phyloP scores from a whole-genome alignment of 1,140 invertebrate species.

The Leptonema lineaticorne region DNA sequence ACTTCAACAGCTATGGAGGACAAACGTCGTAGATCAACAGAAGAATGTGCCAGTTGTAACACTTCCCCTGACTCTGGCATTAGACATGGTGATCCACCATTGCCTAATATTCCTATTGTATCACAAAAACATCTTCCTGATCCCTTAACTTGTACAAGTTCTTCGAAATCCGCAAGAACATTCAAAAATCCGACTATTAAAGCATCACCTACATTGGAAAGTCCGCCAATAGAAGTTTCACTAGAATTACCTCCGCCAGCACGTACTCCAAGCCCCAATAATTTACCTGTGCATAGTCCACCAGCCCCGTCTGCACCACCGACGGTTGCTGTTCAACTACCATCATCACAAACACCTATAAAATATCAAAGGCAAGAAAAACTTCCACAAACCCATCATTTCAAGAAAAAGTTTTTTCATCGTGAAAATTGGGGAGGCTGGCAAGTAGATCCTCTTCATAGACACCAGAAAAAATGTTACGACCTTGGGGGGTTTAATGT shows the following conservation, averaged over 20 bases:
- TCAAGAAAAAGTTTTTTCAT: constrained; percentile 80
- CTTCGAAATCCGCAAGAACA: constrained; percentile 45
- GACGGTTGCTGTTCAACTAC: constrained; percentile 38
- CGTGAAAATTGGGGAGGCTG: constrained; percentile 61
- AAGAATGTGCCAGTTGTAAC: constrained; percentile 67
- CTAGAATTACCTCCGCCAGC: constrained; percentile 55
- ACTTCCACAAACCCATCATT: constrained; percentile 61
- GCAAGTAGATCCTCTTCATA: constrained; percentile 50
- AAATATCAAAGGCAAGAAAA: constrained; percentile 55
- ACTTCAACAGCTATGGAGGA: constrained; percentile 83
- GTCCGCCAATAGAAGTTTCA: constrained; percentile 47
- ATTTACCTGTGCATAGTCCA: constrained; percentile 46
- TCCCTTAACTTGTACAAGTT: constrained; percentile 39
- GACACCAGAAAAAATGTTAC: constrained; percentile 54
- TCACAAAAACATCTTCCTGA: constrained; percentile 27
- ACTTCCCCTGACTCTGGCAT: constrained; percentile 77
- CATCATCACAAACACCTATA: constrained; percentile 53
- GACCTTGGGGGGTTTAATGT: too few relatives aligned
- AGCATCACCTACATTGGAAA: constrained; percentile 46
- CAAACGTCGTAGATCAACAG: constrained; percentile 70
- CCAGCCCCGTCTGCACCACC: constrained; percentile 9
- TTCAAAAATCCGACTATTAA: constrained; percentile 47
- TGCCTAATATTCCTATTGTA: constrained; percentile 39
- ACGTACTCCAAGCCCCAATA: constrained; percentile 60
- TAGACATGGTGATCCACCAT: constrained; percentile 62